Percentiles rank a stretch among this genome's conserved stretches.
phyloP scores from a whole-genome alignment of 2,888 invertebrate species.

The Anagyrus pseudococci region DNA sequence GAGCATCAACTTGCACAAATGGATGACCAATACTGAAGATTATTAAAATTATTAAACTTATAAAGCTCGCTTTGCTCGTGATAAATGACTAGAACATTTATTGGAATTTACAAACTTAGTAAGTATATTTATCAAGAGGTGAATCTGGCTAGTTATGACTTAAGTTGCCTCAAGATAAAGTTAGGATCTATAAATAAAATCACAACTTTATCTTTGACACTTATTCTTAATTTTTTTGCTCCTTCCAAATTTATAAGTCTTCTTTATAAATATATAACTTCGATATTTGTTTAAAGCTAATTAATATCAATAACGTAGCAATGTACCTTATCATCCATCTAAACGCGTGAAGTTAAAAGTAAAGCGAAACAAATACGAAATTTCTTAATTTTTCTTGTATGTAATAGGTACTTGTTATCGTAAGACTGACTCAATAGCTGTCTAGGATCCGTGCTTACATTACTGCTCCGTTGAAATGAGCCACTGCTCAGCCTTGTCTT shows the following conservation, averaged over 20 bases:
- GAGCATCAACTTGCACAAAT: slow-evolving; percentile 18
- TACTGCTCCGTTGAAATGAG: slow-evolving; percentile 27
- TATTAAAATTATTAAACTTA: slow-evolving; percentile 16
- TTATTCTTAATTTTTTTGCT: neutral
- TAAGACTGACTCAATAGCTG: slow-evolving; percentile 2
- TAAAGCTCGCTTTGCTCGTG: slow-evolving; percentile 8
- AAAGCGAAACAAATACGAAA: too few relatives aligned
- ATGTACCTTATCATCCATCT: slow-evolving; percentile 18
- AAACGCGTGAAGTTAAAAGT: slow-evolving; percentile 11
- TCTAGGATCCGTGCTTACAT: too few relatives aligned
- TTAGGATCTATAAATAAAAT: slow-evolving; percentile 21
- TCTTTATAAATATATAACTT: slow-evolving; percentile 41
- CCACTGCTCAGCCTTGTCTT: slow-evolving; percentile 28
- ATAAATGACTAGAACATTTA: slow-evolving; percentile 14
- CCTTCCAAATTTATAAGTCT: slow-evolving; percentile 32
- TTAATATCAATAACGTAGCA: slow-evolving; percentile 31
- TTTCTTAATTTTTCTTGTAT: too few relatives aligned
- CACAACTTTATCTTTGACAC: slow-evolving; percentile 23
- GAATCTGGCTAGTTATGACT: slow-evolving; percentile 10
- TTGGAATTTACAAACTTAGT: slow-evolving; percentile 24
- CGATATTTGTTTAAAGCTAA: slow-evolving; percentile 35
- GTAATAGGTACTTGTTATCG: too few relatives aligned
- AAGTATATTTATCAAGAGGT: neutral
- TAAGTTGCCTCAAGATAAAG: slow-evolving; percentile 16
- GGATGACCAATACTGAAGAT: slow-evolving; percentile 9